Percentiles rank a stretch among this genome's conserved stretches.
Conservation (phyloP, 2,113 vertebrate genomes). For the Callaeas wilsoni region DNA sequence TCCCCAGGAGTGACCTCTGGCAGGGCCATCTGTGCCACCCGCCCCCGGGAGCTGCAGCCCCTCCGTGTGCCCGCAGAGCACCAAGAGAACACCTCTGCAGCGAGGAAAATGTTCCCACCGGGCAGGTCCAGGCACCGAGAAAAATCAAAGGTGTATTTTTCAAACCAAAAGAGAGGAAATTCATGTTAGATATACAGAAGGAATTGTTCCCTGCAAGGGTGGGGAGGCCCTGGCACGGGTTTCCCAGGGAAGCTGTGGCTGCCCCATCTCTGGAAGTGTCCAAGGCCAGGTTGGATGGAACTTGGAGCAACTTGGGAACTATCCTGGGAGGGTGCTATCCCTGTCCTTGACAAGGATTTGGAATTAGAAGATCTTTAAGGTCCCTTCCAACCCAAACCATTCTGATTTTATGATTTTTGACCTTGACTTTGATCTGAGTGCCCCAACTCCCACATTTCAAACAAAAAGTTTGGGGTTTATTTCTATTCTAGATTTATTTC, state of each 20-base stretch:
- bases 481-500: too few species aligned
- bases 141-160: not conserved
- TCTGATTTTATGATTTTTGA: not conserved
- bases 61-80: not conserved
- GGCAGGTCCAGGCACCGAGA: not conserved
- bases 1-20: not conserved
- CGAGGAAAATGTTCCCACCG: not conserved
- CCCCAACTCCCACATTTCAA: not conserved
- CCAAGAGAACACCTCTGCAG: not conserved
- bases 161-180: not conserved
- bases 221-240: not conserved
- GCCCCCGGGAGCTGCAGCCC: not conserved
- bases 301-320: not conserved
- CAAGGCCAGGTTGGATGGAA: not conserved
- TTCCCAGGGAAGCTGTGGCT: not conserved
- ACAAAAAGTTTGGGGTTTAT: not conserved
- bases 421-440: rapidly evolving
- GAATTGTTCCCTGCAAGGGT: not conserved
- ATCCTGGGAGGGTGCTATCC: too few species aligned
- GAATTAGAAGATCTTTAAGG: not conserved
- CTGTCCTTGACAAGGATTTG: not conserved
- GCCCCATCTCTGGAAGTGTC: not conserved
- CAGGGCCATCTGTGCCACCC: not conserved
- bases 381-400: not conserved
- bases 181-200: not conserved